These are phyloP conservation scores for Pseudachorutes palmiensis DNA, from an alignment of 1,140 invertebrate species.

Conservation along the genomic window DNA sequence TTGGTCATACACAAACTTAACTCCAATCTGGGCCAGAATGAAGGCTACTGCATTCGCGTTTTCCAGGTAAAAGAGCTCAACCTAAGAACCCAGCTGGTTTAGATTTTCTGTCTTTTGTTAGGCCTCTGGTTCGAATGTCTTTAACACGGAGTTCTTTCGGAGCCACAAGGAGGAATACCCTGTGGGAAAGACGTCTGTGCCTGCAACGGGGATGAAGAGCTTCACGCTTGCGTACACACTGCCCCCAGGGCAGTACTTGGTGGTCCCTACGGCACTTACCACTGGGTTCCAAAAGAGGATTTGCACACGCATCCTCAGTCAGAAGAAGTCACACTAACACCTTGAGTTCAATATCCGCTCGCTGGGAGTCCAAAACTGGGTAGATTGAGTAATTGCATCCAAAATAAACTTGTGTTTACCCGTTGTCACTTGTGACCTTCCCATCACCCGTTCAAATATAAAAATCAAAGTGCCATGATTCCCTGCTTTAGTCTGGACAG, in stretches of 20 bases:
- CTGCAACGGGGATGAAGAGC: background rate
- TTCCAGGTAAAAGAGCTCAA: background rate
- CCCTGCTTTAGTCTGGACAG: too few relatives aligned
- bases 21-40: background rate
- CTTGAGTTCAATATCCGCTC: too few relatives aligned
- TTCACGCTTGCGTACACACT: background rate
- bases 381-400: too few relatives aligned
- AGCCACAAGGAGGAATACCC: background rate
- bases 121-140: background rate
- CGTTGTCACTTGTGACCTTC: too few relatives aligned
- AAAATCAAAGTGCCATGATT: too few relatives aligned
- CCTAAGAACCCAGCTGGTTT: too few relatives aligned
- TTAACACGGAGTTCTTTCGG: background rate
- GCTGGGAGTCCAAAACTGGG: too few relatives aligned
- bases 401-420: too few relatives aligned
- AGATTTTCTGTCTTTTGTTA: too few relatives aligned
- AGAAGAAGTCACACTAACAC: slow-evolving; percentile 1
- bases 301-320: background rate
- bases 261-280: background rate
- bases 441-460: too few relatives aligned
- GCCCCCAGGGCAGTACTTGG: background rate
- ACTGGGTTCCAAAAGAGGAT: background rate
- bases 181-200: background rate
- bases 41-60: background rate
- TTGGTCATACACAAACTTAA: background rate